A percentile compares a stretch with the other conserved stretches of the same genome.
Evolutionary conservation across 2,888 invertebrate species (phyloP).

Genomic region (Ceramica pisi): DNA sequence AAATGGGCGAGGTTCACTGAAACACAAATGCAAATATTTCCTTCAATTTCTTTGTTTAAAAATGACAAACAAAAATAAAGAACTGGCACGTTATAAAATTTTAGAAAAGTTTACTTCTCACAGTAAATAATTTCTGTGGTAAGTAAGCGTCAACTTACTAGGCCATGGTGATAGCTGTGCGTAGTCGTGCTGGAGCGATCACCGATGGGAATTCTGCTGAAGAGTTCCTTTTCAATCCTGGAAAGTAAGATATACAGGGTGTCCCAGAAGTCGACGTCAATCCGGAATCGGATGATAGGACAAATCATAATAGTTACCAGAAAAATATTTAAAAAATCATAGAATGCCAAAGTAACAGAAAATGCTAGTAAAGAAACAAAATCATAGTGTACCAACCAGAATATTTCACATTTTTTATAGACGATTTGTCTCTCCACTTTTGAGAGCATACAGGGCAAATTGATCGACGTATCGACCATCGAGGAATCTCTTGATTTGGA

Average conservation of each 20-base stretch:
- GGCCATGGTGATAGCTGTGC: constrained; percentile 78
- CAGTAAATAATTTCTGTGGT: too few species aligned
- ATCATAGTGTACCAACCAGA: constrained; percentile 81
- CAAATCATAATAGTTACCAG: too few species aligned
- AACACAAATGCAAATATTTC: constrained; percentile 30
- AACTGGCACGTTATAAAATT: too few species aligned
- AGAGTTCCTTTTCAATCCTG: constrained; percentile 85
- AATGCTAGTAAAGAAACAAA: too few species aligned
- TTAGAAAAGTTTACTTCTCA: too few species aligned
- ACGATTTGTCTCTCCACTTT: constrained; percentile 85
- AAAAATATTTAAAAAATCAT: too few species aligned
- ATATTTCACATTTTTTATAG: constrained; percentile 81
- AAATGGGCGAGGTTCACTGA: constrained; percentile 80
- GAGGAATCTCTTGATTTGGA: constrained; percentile 74
- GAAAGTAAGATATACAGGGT: neutral
- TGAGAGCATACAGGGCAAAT: constrained; percentile 88
- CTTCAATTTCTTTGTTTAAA: neutral
- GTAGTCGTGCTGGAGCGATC: constrained; percentile 84
- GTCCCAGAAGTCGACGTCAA: too few species aligned
- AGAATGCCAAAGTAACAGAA: too few species aligned
- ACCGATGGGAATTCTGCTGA: constrained; percentile 82
- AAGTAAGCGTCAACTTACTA: constrained; percentile 76
- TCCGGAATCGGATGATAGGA: too few species aligned
- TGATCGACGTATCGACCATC: constrained; percentile 86
- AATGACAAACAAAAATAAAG: too few species aligned